A percentile compares a stretch with the other conserved stretches of the same genome.
Evolutionary conservation across 1,140 invertebrate species (phyloP).

Genomic region (Bombyx mandarina): DNA sequence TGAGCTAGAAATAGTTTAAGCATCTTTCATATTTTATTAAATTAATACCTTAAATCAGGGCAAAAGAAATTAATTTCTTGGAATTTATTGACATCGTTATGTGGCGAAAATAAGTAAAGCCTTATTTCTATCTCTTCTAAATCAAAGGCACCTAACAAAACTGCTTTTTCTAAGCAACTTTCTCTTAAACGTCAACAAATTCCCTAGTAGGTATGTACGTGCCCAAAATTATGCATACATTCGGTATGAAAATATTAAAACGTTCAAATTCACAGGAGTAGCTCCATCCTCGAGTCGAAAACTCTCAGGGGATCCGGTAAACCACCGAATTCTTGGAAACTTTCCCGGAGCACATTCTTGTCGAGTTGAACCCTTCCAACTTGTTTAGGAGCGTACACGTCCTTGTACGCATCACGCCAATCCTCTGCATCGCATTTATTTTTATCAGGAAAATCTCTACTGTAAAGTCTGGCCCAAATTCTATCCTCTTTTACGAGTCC

Average conservation of each 20-base stretch:
- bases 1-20: no score
- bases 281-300: slow-evolving; percentile 19
- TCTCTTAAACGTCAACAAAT: no score
- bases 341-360: not conserved
- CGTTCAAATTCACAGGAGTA: slow-evolving; percentile 18
- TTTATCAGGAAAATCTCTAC: slow-evolving; percentile 24
- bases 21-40: no score
- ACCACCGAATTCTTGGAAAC: slow-evolving; percentile 8
- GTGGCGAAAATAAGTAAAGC: no score
- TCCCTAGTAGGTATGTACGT: no score
- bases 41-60: no score
- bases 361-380: slow-evolving; percentile 7
- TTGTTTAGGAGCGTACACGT: slow-evolving; percentile 16
- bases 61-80: no score
- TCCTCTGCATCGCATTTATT: slow-evolving; percentile 12
- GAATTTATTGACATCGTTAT: no score
- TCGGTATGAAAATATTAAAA: not conserved
- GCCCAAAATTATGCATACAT: no score
- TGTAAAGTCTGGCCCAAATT: slow-evolving; percentile 24
- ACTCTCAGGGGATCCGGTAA: slow-evolving; percentile 12
- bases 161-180: no score
- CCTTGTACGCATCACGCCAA: slow-evolving; percentile 20
- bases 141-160: no score
- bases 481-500: slow-evolving; percentile 21
- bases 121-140: no score